phyloP scores from a whole-genome alignment of 2,113 vertebrate genomes.

The Tursiops truncatus region DNA sequence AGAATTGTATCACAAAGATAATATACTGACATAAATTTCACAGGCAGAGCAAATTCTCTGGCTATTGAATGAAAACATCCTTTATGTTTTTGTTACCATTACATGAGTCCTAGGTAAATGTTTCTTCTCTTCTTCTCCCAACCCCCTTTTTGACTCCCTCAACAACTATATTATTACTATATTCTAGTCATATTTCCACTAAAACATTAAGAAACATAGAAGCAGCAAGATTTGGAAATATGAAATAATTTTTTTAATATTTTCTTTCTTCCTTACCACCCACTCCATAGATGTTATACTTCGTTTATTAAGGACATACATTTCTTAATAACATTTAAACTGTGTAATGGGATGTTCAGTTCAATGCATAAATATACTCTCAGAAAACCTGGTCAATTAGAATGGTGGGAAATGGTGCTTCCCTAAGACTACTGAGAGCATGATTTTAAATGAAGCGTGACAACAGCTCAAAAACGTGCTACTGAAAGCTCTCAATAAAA shows the following conservation, averaged over 20 bases:
- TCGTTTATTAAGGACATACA: not conserved
- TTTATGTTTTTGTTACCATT: not conserved
- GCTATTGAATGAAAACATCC: not conserved
- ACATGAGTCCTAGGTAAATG: not conserved
- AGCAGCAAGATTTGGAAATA: not conserved
- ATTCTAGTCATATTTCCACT: not conserved
- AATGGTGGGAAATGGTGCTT: not conserved
- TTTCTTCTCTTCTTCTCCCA: not conserved
- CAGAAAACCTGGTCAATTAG: slow-evolving; percentile 47
- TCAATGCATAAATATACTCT: slow-evolving; percentile 24
- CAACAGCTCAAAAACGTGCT: not conserved
- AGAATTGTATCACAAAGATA: not conserved
- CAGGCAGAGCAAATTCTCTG: not conserved
- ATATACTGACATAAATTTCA: not conserved
- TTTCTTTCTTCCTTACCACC: not conserved
- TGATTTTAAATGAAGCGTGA: slow-evolving; percentile 36
- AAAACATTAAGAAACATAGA: not conserved
- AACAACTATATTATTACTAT: not conserved
- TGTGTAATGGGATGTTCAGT: not conserved
- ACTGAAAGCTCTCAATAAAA: not conserved
- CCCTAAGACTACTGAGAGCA: not conserved
- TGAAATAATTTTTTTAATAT: not conserved
- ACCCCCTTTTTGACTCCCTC: not conserved
- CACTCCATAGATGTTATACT: not conserved
- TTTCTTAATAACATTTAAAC: slow-evolving; percentile 56